Evolutionary conservation across 92 coral and sea anemone genomes (phyloP).

Genomic region (Virgularia gustaviana): DNA sequence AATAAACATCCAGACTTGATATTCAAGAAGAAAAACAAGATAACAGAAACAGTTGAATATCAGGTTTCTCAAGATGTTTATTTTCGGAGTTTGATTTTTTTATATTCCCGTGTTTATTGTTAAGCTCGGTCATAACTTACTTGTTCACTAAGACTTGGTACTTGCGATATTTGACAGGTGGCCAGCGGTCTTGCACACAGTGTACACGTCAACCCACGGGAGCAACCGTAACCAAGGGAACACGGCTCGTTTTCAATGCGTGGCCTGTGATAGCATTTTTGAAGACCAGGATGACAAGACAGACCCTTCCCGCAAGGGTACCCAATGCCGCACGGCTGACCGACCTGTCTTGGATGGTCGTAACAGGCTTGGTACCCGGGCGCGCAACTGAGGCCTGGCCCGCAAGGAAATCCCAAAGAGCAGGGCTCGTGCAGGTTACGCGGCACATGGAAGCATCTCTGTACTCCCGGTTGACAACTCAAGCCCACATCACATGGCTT

Average conservation of each 20-base stretch:
- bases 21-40: no score
- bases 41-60: no score
- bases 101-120: no score
- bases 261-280: slow-evolving; percentile 77
- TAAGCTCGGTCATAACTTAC: slow-evolving; percentile 57
- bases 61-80: no score
- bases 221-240: slow-evolving; percentile 80
- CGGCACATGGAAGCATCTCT: slow-evolving; percentile 86
- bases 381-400: slow-evolving; percentile 82
- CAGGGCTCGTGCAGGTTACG: slow-evolving; percentile 83
- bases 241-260: slow-evolving; percentile 81
- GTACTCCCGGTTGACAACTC: slow-evolving; percentile 97
- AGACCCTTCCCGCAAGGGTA: slow-evolving; percentile 72
- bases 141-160: slow-evolving; percentile 66
- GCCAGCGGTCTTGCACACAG: slow-evolving; percentile 71
- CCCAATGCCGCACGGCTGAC: slow-evolving; percentile 85
- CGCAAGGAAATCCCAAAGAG: slow-evolving; percentile 74
- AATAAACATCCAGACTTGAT: no score
- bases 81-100: no score
- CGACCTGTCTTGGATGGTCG: slow-evolving; percentile 62
- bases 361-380: slow-evolving; percentile 83
- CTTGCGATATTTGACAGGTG: slow-evolving; percentile 77
- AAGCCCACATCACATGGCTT: slow-evolving; percentile 77
- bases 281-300: slow-evolving; percentile 87
- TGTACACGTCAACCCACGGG: slow-evolving; percentile 66